These are phyloP conservation scores for Lithophane socia DNA, from an alignment of 2,888 invertebrate species.

Conservation along the genomic window DNA sequence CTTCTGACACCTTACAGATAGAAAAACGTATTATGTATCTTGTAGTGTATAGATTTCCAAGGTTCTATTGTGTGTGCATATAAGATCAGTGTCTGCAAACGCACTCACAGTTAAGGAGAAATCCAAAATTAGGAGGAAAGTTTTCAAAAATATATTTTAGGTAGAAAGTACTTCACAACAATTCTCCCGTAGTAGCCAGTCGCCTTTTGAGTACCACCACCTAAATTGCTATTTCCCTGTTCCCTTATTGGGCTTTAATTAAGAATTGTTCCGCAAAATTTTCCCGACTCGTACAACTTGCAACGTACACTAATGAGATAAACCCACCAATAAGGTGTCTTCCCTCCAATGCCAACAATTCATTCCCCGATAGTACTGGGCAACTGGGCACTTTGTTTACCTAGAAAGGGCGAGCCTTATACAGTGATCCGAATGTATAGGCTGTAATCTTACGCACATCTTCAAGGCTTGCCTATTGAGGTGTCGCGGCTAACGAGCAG, in stretches of 20 bases:
- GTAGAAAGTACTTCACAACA: not conserved
- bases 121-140: not conserved
- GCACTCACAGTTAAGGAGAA: not conserved
- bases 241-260: conserved; percentile 10
- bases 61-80: too few species aligned
- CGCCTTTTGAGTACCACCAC: not conserved
- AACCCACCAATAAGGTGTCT: conserved; percentile 21
- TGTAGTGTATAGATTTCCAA: too few species aligned
- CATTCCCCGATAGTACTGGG: conserved; percentile 26
- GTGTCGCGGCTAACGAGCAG: conserved; percentile 83
- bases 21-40: too few species aligned
- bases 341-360: conserved; percentile 20
- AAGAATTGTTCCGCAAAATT: conserved; percentile 12
- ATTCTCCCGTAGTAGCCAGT: not conserved
- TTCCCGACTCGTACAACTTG: not conserved
- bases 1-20: too few species aligned
- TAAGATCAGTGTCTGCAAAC: not conserved
- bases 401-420: conserved; percentile 41
- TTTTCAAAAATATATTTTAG: not conserved
- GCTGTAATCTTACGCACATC: conserved; percentile 58
- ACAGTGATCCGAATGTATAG: conserved; percentile 48
- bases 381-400: conserved; percentile 47
- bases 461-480: conserved; percentile 74
- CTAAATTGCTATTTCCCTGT: conserved; percentile 10
- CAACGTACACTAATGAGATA: conserved; percentile 38